Conservation (phyloP, 2,888 invertebrate species). For the Yponomeuta sedellus region DNA sequence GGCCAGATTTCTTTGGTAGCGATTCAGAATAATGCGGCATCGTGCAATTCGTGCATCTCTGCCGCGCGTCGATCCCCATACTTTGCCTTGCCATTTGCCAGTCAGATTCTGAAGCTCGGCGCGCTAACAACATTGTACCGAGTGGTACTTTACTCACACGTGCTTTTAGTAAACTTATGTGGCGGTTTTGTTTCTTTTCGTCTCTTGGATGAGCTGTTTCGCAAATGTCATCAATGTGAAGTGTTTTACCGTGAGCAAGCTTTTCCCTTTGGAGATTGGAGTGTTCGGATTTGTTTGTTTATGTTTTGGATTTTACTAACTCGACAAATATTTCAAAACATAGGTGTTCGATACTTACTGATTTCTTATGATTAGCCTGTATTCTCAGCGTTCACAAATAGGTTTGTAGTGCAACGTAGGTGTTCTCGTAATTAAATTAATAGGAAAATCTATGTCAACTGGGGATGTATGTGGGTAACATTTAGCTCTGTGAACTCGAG, state of each 20-base stretch:
- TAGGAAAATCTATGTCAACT: not conserved
- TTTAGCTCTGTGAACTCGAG: not conserved
- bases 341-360: not conserved
- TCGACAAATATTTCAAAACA: not conserved
- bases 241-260: not conserved
- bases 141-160: not conserved
- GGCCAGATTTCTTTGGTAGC: not conserved
- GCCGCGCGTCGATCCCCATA: conserved; percentile 23
- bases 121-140: not conserved
- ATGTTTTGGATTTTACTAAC: not conserved
- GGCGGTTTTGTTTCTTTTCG: not conserved
- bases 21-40: conserved; percentile 11
- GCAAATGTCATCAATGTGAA: not conserved
- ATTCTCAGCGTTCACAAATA: not conserved
- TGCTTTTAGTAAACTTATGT: not conserved
- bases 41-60: conserved; percentile 58
- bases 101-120: conserved; percentile 3
- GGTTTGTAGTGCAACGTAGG: not conserved
- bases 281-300: not conserved
- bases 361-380: not conserved
- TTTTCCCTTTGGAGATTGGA: not conserved
- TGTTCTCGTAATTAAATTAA: not conserved
- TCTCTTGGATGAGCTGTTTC: not conserved
- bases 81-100: not conserved
- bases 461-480: not conserved